Conservation (phyloP, 1,140 invertebrate genomes). For the Latrodectus geometricus region DNA sequence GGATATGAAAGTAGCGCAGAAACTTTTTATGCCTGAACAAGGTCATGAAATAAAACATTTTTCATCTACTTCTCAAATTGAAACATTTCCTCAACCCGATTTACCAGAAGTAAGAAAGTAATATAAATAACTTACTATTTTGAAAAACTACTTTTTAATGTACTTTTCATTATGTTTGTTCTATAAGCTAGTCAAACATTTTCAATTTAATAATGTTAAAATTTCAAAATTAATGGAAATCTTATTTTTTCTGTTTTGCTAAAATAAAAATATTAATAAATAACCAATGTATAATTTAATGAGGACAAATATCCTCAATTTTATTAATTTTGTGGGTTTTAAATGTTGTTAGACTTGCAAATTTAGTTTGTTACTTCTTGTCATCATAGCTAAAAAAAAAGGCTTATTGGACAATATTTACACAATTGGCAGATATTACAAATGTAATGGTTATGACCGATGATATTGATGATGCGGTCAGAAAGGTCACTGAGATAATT, state of each 20-base stretch:
- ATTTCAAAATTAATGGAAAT: neutral
- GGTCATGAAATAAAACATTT: constrained; percentile 56
- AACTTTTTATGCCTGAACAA: constrained; percentile 56
- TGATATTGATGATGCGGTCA: no score
- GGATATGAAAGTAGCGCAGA: constrained; percentile 61
- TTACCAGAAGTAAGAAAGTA: constrained; percentile 61
- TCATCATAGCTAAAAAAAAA: no score
- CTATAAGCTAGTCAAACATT: neutral
- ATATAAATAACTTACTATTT: neutral
- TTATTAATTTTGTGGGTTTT: no score
- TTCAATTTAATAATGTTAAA: neutral
- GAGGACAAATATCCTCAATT: neutral
- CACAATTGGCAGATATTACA: no score
- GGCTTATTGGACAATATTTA: no score
- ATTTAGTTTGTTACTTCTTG: no score
- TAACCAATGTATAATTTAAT: neutral
- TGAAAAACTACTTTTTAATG: neutral
- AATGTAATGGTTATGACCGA: no score
- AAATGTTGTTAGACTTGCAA: no score
- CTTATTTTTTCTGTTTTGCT: neutral
- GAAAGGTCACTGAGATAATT: no score
- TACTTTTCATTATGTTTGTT: no score
- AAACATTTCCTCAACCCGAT: constrained; percentile 49
- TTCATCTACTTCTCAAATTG: constrained; percentile 44
- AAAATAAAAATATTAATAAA: neutral